These are phyloP conservation scores for Bagarius yarrelli DNA, from an alignment of 2,113 vertebrate species.

Conservation along the genomic window DNA sequence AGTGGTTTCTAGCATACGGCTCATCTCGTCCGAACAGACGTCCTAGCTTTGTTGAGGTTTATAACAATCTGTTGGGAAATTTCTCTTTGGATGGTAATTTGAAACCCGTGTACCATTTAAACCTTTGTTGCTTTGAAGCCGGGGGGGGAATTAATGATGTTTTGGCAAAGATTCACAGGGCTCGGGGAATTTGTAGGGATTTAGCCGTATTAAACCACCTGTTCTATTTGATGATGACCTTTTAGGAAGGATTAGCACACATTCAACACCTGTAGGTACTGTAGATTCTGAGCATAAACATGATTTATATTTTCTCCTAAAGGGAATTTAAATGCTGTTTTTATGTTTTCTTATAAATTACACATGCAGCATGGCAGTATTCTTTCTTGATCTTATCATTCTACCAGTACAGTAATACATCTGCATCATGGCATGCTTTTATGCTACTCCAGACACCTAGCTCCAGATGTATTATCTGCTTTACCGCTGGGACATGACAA, in stretches of 20 bases:
- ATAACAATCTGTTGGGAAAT: slow-evolving; percentile 21
- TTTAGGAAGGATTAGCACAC: slow-evolving; percentile 5
- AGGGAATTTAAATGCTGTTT: neutral
- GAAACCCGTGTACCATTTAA: slow-evolving; percentile 4
- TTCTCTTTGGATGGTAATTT: slow-evolving; percentile 3
- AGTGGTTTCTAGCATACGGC: neutral
- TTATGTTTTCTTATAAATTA: neutral
- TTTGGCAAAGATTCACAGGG: neutral
- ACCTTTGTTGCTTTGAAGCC: neutral
- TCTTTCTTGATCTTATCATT: neutral
- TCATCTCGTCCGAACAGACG: neutral
- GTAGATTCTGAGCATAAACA: slow-evolving; percentile 9
- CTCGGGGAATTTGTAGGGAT: neutral
- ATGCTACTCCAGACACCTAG: neutral
- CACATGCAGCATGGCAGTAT: neutral
- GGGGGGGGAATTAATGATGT: neutral
- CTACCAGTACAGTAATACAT: neutral
- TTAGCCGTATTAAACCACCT: slow-evolving; percentile 19
- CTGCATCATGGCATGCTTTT: neutral
- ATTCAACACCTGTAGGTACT: slow-evolving; percentile 3
- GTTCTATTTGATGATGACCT: slow-evolving; percentile 14
- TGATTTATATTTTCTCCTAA: neutral
- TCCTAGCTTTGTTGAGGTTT: neutral
- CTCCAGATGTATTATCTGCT: neutral
- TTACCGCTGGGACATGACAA: too few relatives aligned